Evolutionary conservation across 2,113 vertebrate species (phyloP), one percentile per base, ranked within the genome.

Genomic region (Hirundichthys speculiger): DNA sequence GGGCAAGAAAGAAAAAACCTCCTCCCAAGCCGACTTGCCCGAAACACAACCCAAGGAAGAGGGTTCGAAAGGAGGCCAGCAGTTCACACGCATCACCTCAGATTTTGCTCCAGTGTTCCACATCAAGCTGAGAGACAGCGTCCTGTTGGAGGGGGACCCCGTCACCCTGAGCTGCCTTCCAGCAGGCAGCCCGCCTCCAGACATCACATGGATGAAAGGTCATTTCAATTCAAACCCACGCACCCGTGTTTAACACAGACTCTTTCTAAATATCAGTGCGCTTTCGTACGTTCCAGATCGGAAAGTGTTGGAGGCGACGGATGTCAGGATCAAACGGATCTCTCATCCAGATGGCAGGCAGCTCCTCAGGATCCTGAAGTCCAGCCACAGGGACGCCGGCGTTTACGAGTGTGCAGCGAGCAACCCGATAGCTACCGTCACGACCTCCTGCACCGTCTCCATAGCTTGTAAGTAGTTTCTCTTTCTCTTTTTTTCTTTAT

Each of bases 71-170:
- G n/a, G 86, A 1, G 74, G 77, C 68, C 90, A 91, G 55, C 87
- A 86, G 4, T 94, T 93, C 0, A 50, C 87, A 0, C 93, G 89
- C 70, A 92, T 93, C 0, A 93, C 95, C 30, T 97, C 96, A 83
- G 96, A 99, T 75, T 99, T 98, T 15, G 94, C 95, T 41, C 96
- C 97, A 0, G 84, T 98, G 75, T 99, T 99, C 91, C 96, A 97
- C 85, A 96, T 99, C 88, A 97, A 98, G 72, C 90, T 99, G 76
- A 96, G 94, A 88, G 96, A 99, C 90, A 94, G 95, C 79, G 86
- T 97, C 89, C 84, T 98, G 71, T 75, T 98, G 64, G 97, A 98
- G 73, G 96, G 95, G 0, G 96, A 97, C 13, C 86, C 94, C 0
- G 90, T 96, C 77, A 96, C 96, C 4, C 93, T 99, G 14, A 96